These are phyloP conservation scores for Caerostris extrusa DNA, from an alignment of 1,140 invertebrate species.

Conservation along the genomic window DNA sequence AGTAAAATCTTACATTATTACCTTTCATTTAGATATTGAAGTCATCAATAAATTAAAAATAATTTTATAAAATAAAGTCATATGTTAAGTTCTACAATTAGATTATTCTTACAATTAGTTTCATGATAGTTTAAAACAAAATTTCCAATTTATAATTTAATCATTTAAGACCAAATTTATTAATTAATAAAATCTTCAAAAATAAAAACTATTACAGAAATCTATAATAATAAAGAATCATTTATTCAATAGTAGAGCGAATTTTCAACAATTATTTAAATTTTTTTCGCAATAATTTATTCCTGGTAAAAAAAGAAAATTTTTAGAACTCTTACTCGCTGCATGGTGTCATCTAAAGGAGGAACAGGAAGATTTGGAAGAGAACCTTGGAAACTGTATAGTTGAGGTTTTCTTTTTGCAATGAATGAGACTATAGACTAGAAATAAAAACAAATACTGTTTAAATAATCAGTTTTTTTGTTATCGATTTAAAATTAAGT, in stretches of 20 bases:
- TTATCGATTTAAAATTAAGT: no score
- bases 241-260: background rate
- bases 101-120: no score
- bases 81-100: no score
- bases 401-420: constrained; percentile 89
- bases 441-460: background rate
- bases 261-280: no score
- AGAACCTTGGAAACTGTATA: constrained; percentile 98
- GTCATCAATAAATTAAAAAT: no score
- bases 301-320: constrained; percentile 14
- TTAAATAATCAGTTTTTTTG: no score
- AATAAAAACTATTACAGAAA: no score
- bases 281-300: no score
- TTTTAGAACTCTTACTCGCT: constrained; percentile 85
- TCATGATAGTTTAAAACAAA: background rate
- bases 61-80: no score
- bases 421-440: constrained; percentile 80
- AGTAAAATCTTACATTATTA: no score
- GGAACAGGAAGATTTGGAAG: constrained; percentile 96
- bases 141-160: background rate
- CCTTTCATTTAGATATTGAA: no score
- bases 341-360: constrained; percentile 92
- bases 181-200: no score
- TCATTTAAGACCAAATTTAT: background rate
- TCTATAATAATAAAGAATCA: background rate